These are phyloP conservation scores for Euphysa ruthae DNA, from an alignment of 30 jellyfish, hydroid and myxozoan genomes.

Conservation along the genomic window DNA sequence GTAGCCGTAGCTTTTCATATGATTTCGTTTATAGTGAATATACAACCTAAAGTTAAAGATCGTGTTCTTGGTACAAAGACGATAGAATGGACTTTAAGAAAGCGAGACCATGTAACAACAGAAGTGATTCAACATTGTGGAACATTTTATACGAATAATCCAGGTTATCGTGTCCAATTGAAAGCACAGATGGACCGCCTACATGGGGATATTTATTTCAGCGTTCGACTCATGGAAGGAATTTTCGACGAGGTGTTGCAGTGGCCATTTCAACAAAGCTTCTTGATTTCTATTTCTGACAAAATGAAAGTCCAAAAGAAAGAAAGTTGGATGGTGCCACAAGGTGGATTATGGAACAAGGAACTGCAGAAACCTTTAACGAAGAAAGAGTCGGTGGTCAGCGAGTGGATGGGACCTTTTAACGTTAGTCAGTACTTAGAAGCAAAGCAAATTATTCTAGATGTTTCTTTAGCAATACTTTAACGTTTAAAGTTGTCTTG, in stretches of 20 bases:
- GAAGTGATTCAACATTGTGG: constrained; percentile 27
- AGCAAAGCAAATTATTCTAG: background rate
- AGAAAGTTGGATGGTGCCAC: constrained; percentile 24
- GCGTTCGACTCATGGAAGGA: constrained; percentile 32
- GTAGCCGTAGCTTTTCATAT: too few relatives aligned
- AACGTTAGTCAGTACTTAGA: constrained; percentile 16
- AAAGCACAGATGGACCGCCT: constrained; percentile 37
- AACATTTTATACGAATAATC: constrained; percentile 19
- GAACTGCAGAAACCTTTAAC: background rate
- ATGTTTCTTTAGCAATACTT: background rate
- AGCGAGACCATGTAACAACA: constrained; percentile 11
- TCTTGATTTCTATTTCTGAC: constrained; percentile 1
- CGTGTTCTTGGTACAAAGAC: constrained; percentile 6
- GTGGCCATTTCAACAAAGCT: constrained; percentile 29
- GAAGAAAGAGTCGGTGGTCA: constrained; percentile 7
- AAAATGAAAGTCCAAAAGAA: background rate
- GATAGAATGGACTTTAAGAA: constrained; percentile 13
- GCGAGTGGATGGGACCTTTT: constrained; percentile 39
- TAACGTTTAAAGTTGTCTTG: too few relatives aligned
- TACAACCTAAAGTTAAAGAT: constrained; percentile 7
- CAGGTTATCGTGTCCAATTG: constrained; percentile 35
- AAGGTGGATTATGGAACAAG: background rate
- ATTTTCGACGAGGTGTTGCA: constrained; percentile 11
- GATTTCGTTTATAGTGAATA: too few relatives aligned
- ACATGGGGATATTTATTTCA: constrained; percentile 31